Base-by-base conservation (phyloP, 2,797 vertebrate species). In the Lutjanus campechanus region DNA sequence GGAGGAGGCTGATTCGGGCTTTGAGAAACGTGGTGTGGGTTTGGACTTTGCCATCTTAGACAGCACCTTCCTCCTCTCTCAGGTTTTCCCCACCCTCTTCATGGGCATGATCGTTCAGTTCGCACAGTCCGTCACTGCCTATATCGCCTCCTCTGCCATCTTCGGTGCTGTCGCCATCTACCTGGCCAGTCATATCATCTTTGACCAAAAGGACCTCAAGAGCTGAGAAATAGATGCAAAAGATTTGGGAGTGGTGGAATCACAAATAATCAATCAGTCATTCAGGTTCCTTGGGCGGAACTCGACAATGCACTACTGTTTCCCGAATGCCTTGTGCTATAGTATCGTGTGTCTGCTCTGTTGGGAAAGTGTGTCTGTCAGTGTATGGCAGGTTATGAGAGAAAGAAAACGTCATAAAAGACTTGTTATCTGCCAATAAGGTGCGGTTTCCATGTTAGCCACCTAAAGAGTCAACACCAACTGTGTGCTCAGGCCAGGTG, bases 1-100 rank as follows among this genome's bases (percentile, higher is more conserved):
- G 46, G 89, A 88, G 2, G 91, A 90, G 40, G 64, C 64, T 1
- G 88, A 92, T 19, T 9, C 17, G 0, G 92, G 79, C 17, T 91
- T 65, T 2, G 94, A 95, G 62, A 95, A 92, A 17, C 94, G 96
- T 0, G 96, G 96, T 0, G 93, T 96, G 43, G 95, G 96, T 61
- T 89, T 96, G 85, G 96, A 96, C 91, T 96, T 96, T 19, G 96
- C 96, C 86, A 95, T 96, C 76, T 82, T 96, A 74, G 96, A 96
- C 90, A 95, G 96, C 91, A 95, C 96, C 74, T 96, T 96, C 73
- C 94, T 96, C 61, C 94, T 96, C 81, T 96, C 96, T 93, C 96
- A 96, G 95, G 95, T 96, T 73, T 93, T 96, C 69, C 96, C 95
- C 71, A 94, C 95, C 11, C 90, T 96, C 70, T 95, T 96, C 91